These are phyloP conservation scores for Pelagia noctiluca DNA, from an alignment of 30 jellyfish, hydroid and myxozoan species.

Conservation along the genomic window DNA sequence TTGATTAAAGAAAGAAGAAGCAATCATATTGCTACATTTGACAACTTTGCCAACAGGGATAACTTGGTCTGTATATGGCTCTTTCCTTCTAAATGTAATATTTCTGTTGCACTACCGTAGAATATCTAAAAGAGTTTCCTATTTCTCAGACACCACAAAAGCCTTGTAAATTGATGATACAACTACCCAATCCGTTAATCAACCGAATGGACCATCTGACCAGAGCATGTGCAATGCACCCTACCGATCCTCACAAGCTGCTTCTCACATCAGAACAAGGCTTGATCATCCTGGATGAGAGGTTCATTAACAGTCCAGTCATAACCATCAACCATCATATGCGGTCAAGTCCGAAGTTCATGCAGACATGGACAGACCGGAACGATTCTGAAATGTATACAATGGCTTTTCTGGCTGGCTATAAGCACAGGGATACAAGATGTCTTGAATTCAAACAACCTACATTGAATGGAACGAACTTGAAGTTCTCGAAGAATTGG, in stretches of 20 bases:
- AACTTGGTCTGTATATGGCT: no score
- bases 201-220: conserved; percentile 66
- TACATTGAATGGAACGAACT: not conserved
- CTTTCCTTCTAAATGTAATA: no score
- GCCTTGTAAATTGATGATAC: conserved; percentile 28
- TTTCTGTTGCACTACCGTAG: no score
- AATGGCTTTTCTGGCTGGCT: conserved; percentile 63
- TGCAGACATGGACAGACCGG: conserved; percentile 25
- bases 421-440: conserved; percentile 65
- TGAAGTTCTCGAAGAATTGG: not conserved
- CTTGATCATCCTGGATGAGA: conserved; percentile 59
- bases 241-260: conserved; percentile 50
- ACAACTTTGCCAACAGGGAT: no score
- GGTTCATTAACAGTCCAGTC: conserved; percentile 50
- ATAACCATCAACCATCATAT: conserved; percentile 58
- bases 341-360: conserved; percentile 71
- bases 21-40: no score
- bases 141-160: conserved; percentile 12
- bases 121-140: not conserved
- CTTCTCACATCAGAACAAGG: conserved; percentile 69
- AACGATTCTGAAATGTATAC: conserved; percentile 43
- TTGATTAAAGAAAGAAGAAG: no score
- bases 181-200: conserved; percentile 44
- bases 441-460: conserved; percentile 43
- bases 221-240: conserved; percentile 56